Conservation (phyloP, 2,113 vertebrate genomes). For the Tapirus terrestris region DNA sequence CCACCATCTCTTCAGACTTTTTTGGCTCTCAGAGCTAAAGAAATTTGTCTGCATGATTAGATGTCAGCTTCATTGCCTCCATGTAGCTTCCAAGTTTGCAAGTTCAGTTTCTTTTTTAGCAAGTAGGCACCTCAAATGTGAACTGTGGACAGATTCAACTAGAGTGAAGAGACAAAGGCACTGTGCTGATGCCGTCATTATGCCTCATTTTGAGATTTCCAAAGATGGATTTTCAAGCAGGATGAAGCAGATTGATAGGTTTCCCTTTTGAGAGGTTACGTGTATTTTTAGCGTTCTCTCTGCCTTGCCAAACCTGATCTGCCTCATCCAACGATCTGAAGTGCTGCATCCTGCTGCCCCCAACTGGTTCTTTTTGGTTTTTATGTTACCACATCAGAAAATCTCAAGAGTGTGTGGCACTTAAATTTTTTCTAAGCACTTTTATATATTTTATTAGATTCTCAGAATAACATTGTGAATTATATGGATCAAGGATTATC, state of each 20-base stretch:
- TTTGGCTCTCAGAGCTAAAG: conserved; percentile 24
- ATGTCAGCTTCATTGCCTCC: conserved; percentile 21
- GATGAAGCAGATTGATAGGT: conserved; percentile 43
- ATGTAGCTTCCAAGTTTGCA: neutral
- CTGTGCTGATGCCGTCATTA: neutral
- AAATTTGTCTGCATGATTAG: conserved; percentile 6
- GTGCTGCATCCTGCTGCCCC: conserved; percentile 74
- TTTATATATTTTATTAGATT: conserved; percentile 45
- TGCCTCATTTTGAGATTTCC: conserved; percentile 54
- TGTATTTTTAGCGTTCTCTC: conserved; percentile 21
- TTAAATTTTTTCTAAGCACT: conserved; percentile 28
- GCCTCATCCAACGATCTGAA: neutral
- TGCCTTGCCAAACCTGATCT: neutral
- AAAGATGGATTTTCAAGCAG: conserved; percentile 44
- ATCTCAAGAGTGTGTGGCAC: neutral
- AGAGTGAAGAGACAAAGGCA: neutral
- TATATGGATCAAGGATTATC: neutral
- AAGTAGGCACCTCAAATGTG: neutral
- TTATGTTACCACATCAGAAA: neutral
- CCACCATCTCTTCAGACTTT: neutral
- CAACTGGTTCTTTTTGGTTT: conserved; percentile 63
- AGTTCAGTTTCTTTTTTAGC: conserved; percentile 24
- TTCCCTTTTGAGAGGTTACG: conserved; percentile 57
- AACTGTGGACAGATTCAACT: neutral
- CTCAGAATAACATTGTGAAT: conserved; percentile 16